Base-by-base conservation (phyloP, 2,113 vertebrate species). In the Scomber japonicus region DNA sequence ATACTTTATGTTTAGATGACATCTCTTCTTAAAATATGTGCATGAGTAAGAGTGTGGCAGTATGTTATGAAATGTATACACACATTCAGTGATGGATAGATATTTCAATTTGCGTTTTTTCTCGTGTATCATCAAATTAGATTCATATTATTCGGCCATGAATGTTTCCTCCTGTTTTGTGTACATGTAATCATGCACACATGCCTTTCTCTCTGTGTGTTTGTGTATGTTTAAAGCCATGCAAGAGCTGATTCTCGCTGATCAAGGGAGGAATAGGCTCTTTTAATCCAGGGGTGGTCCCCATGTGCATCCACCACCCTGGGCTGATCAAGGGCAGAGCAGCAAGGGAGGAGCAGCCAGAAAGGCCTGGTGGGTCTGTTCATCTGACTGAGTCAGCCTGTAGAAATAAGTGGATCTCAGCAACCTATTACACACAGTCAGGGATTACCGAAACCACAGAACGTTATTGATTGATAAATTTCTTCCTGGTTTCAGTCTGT, bases 241-340 rank as follows among this genome's bases (percentile, higher is more conserved):
- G 71, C 45, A 57, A 50, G 69, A 57, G 56, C 72, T 84, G 40
- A 66, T 85, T 80, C 71, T 68, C 21, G 11, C 62, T 87, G 60
- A 87, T 89, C 78, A 85, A 90, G 87, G 59, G 76, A 81, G 80
- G 49, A 77, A 76, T 19, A 55, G 54, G 75, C 53, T 71, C 66
- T 74, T 87, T 86, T 75, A 78, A 81, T 85, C 64, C 72, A 15
- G 71, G 81, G 92, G 91, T 92, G 92, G 91, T 93, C 92, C 81
- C 65, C 69, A 85, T 81, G 83, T 88, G 84, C 66, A 60, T 72
- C 73, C 80, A 87, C 78, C 75, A 51, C 78, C 68, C 63, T 19
- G 76, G 44, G 46, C 56, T 67, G 69, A 87, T 85, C 69, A 84
- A 83, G 81, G 80, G 54, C 49, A 56, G 40, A 64, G 59, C 63